These are phyloP conservation scores for Palaemon carinicauda DNA, from an alignment of 1,140 invertebrate species.

Conservation along the genomic window DNA sequence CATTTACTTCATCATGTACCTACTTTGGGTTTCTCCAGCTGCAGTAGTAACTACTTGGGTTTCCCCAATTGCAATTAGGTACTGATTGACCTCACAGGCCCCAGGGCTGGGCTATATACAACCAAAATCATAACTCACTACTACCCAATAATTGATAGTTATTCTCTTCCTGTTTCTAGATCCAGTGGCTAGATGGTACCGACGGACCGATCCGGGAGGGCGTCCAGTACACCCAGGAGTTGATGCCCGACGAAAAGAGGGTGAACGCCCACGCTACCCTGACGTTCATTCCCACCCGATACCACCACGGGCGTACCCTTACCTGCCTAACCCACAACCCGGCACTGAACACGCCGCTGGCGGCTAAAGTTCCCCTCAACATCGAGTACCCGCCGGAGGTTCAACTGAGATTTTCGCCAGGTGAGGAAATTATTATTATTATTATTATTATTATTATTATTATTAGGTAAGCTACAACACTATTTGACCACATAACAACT, in stretches of 20 bases:
- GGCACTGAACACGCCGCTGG: constrained; percentile 48
- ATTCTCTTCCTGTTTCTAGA: background rate
- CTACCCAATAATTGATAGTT: background rate
- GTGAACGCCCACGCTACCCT: constrained; percentile 84
- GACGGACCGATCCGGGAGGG: constrained; percentile 21
- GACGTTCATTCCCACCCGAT: constrained; percentile 82
- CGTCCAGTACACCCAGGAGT: background rate
- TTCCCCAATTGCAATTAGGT: no score
- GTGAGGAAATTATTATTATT: no score
- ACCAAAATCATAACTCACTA: no score
- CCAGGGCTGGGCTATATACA: no score
- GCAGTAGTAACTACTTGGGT: no score
- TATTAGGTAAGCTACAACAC: no score
- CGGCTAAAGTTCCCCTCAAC: constrained; percentile 42
- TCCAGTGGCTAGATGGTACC: constrained; percentile 31
- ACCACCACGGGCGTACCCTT: constrained; percentile 88
- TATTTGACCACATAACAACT: no score
- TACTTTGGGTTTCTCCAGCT: no score
- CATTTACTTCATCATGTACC: no score
- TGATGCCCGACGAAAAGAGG: constrained; percentile 74
- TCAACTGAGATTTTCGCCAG: constrained; percentile 47
- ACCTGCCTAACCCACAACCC: constrained; percentile 73
- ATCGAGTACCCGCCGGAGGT: constrained; percentile 56
- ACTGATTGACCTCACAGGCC: no score
- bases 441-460: no score